These are phyloP conservation scores for Steatocranus sp. DNA, from an alignment of 2,797 vertebrate species.

Conservation along the genomic window DNA sequence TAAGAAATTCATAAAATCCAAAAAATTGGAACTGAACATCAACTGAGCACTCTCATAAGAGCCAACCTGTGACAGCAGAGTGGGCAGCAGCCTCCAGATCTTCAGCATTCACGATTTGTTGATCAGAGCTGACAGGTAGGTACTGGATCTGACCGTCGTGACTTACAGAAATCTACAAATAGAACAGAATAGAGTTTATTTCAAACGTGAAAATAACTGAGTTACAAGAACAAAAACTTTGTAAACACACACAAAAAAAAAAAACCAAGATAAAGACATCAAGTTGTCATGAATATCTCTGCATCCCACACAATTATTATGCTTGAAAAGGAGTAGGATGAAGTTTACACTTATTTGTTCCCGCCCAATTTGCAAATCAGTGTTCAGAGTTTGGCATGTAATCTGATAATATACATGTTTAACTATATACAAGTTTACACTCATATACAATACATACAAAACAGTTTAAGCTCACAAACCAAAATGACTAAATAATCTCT, in stretches of 20 bases:
- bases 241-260: neutral
- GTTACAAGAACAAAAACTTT: neutral
- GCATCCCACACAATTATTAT: neutral
- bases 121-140: conserved; percentile 85
- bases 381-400: neutral
- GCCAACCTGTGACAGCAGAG: conserved; percentile 87
- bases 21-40: neutral
- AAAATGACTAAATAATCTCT: neutral
- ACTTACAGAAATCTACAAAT: conserved; percentile 69
- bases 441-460: neutral
- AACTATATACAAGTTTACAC: neutral
- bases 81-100: conserved; percentile 89
- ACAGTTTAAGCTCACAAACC: neutral
- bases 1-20: neutral
- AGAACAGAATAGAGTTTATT: neutral
- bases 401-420: neutral
- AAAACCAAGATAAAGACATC: neutral
- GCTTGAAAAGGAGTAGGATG: neutral
- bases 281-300: neutral
- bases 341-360: neutral
- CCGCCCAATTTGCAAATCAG: rapidly evolving
- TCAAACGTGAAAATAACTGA: neutral
- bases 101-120: conserved; percentile 86
- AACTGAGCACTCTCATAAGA: neutral
- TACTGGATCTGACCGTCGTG: conserved; percentile 90